Percentiles rank a stretch among this genome's conserved stretches.
phyloP scores from a whole-genome alignment of 2,113 vertebrate genomes.

The Menura novaehollandiae region DNA sequence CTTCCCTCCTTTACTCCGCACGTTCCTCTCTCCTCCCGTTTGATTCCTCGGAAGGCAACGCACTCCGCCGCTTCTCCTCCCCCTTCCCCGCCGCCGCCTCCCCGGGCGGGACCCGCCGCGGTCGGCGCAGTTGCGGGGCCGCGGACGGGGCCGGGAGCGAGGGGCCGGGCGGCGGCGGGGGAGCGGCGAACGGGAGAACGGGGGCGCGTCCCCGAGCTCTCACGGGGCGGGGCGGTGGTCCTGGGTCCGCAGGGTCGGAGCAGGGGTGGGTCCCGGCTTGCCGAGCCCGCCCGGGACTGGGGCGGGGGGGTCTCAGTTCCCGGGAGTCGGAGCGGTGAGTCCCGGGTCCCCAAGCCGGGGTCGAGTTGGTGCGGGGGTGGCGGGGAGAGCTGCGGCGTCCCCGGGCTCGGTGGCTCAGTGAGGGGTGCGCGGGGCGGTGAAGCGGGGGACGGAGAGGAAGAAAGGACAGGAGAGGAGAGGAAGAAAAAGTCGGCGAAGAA shows the following conservation, averaged over 20 bases:
- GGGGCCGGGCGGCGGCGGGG: not conserved
- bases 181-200: not conserved
- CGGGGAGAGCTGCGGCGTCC: not conserved
- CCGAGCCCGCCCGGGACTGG: not conserved
- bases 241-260: not conserved
- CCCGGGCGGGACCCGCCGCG: not conserved
- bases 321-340: not conserved
- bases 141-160: not conserved
- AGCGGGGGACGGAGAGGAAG: not conserved
- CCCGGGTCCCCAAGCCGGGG: not conserved
- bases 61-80: not conserved
- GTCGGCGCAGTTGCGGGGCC: not conserved
- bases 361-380: not conserved
- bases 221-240: not conserved
- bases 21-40: not conserved
- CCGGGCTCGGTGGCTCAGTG: not conserved
- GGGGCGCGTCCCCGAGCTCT: not conserved
- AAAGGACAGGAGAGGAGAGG: not conserved
- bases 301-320: too few species aligned
- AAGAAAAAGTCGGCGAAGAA: not conserved
- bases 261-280: not conserved
- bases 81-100: not conserved
- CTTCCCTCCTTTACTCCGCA: not conserved
- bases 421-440: not conserved
- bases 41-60: not conserved